Conservation (phyloP, 2,113 vertebrate genomes). For the Phyllostomus hastatus region DNA sequence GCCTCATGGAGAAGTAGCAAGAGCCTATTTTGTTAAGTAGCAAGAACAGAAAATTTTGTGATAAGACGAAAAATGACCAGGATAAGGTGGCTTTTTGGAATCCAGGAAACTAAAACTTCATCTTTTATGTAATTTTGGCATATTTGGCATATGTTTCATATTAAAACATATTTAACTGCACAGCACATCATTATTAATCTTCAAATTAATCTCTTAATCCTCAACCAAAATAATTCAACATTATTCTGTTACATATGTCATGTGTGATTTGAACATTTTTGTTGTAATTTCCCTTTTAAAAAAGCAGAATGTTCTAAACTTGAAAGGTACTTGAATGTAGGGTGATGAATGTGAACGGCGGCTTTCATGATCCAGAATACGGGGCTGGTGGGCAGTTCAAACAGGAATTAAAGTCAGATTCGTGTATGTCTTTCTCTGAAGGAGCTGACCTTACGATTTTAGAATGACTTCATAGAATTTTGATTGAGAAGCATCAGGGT, state of each 20-base stretch:
- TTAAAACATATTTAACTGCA: background rate
- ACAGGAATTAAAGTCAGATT: background rate
- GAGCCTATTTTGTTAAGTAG: background rate
- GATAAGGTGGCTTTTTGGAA: background rate
- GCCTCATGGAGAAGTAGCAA: background rate
- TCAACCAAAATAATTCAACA: background rate
- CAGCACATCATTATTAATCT: background rate
- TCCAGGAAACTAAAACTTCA: background rate
- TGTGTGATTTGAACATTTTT: background rate
- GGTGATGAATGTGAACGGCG: slow-evolving; percentile 5
- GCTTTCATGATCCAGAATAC: slow-evolving; percentile 49
- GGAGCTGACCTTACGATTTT: background rate
- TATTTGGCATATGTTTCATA: background rate
- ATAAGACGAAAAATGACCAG: background rate
- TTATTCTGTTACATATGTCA: slow-evolving; percentile 17
- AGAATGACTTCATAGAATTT: slow-evolving; percentile 7
- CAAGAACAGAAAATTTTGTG: background rate
- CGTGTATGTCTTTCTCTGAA: background rate
- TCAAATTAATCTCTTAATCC: background rate
- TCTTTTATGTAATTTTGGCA: background rate
- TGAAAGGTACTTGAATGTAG: slow-evolving; percentile 42
- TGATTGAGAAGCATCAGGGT: background rate
- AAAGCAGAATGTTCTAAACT: slow-evolving; percentile 1
- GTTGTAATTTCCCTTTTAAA: background rate
- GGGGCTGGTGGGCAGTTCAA: background rate